Evolutionary conservation across 2,797 vertebrate species (phyloP).

Genomic region (Poeciliopsis infans): DNA sequence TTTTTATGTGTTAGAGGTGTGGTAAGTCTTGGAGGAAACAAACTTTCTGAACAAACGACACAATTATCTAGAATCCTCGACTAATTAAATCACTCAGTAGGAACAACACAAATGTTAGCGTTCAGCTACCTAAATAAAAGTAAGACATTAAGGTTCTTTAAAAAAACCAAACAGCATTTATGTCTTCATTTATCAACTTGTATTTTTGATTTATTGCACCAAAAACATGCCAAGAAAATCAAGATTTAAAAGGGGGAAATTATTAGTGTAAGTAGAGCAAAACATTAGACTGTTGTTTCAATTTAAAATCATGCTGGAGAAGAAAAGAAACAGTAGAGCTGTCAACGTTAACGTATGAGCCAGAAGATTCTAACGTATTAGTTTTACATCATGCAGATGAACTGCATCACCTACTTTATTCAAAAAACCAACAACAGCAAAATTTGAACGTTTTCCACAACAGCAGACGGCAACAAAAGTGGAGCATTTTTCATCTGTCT

Average conservation of each 20-base stretch:
- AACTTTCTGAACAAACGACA: not conserved
- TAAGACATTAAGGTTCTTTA: not conserved
- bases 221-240: not conserved
- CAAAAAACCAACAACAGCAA: too few relatives aligned
- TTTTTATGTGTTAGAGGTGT: not conserved
- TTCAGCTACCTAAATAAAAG: not conserved
- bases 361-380: too few relatives aligned
- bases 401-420: too few relatives aligned
- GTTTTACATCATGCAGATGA: too few relatives aligned
- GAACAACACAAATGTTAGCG: not conserved
- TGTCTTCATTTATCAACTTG: not conserved
- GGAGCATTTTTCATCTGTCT: too few relatives aligned
- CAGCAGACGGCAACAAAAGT: too few relatives aligned
- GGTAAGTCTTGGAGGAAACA: not conserved
- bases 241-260: not conserved
- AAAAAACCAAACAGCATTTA: not conserved
- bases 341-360: too few relatives aligned
- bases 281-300: not conserved
- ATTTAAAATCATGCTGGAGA: not conserved
- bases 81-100: not conserved
- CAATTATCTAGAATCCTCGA: not conserved
- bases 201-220: not conserved
- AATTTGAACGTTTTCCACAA: too few relatives aligned
- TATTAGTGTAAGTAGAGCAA: not conserved
- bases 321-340: not conserved